These are phyloP conservation scores for Philereme vetulata DNA, from an alignment of 2,888 invertebrate genomes.

Conservation along the genomic window DNA sequence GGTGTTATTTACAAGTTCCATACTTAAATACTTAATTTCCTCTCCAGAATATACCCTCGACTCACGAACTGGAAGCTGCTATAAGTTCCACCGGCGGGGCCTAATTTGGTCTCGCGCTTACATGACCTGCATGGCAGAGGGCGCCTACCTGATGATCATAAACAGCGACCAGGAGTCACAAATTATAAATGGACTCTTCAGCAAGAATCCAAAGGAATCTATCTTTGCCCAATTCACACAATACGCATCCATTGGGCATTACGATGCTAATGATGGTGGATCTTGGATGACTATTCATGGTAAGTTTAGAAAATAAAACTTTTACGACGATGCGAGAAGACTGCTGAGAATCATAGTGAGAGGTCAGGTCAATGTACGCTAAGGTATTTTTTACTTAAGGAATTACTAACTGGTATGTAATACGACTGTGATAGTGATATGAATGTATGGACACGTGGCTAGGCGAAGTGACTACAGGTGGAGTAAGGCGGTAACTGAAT, in stretches of 20 bases:
- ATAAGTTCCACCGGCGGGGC: not conserved
- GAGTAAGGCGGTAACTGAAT: too few species aligned
- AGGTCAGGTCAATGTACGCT: too few species aligned
- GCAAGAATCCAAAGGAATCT: not conserved
- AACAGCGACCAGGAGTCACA: not conserved
- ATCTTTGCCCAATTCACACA: not conserved
- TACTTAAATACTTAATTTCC: too few species aligned
- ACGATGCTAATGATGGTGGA: not conserved
- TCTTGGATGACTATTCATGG: not conserved
- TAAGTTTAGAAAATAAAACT: not conserved
- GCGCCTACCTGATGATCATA: not conserved
- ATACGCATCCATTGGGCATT: not conserved
- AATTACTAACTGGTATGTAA: too few species aligned
- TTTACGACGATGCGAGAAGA: too few species aligned
- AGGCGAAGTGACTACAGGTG: too few species aligned
- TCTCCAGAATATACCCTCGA: not conserved
- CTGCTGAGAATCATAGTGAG: not conserved
- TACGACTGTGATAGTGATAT: too few species aligned
- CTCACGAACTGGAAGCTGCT: not conserved
- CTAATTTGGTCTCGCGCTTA: not conserved
- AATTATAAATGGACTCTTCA: not conserved
- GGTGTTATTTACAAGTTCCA: too few species aligned
- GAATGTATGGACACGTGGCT: too few species aligned
- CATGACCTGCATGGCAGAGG: not conserved
- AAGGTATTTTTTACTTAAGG: too few species aligned